Percentiles rank a stretch among this genome's conserved stretches.
Conservation (phyloP, 2,113 vertebrate species). For the Phylloscopus trochilus region DNA sequence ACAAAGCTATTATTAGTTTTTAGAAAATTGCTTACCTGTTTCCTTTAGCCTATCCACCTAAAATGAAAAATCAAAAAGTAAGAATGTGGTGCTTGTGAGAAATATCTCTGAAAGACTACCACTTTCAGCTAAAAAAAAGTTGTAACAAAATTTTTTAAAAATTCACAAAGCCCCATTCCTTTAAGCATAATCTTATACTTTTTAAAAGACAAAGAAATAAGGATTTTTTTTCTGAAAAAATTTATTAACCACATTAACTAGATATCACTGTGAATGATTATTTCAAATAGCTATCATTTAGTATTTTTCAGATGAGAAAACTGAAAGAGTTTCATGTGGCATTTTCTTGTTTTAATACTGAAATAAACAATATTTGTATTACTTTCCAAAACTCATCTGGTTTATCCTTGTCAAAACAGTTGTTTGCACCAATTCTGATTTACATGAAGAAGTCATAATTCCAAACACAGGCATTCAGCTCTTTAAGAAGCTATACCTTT, state of each 20-base stretch:
- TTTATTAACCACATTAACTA: neutral
- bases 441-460: neutral
- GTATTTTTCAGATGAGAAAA: neutral
- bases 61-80: constrained; percentile 12
- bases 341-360: neutral
- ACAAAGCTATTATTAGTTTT: neutral
- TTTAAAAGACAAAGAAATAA: constrained; percentile 15
- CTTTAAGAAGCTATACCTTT: neutral
- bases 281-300: neutral
- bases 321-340: neutral
- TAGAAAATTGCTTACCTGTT: neutral
- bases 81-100: constrained; percentile 34
- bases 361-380: neutral
- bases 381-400: neutral
- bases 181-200: neutral
- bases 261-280: neutral
- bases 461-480: neutral
- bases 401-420: neutral
- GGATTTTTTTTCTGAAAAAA: neutral
- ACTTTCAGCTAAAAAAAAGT: neutral
- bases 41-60: neutral
- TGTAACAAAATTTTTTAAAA: neutral
- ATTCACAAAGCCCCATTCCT: neutral
- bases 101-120: neutral
- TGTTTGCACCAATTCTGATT: neutral